Conservation (phyloP, 2,113 vertebrate genomes). For the Hypanus sabinus region DNA sequence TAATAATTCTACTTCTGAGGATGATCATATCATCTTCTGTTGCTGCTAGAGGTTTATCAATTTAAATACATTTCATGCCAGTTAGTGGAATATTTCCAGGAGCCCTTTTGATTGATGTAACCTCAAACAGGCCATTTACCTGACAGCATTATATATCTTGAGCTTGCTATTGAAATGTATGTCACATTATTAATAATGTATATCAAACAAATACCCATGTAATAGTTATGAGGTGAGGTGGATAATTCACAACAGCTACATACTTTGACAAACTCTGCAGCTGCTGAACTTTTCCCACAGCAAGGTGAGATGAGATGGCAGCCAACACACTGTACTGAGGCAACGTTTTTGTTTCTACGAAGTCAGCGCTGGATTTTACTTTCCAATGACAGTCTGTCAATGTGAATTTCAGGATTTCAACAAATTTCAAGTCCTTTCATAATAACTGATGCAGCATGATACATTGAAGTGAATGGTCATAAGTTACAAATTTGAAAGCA, state of each 20-base stretch:
- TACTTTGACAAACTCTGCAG: background rate
- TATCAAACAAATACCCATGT: slow-evolving; percentile 32
- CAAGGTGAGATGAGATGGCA: background rate
- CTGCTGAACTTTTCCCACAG: background rate
- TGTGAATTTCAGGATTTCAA: background rate
- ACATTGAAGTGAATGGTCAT: background rate
- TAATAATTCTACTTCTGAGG: background rate
- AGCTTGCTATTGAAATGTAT: background rate
- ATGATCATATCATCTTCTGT: background rate
- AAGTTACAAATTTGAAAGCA: background rate
- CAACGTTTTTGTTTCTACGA: background rate
- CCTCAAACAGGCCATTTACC: slow-evolving; percentile 20
- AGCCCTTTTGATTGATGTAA: background rate
- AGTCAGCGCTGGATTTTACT: background rate
- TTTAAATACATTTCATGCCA: slow-evolving; percentile 25
- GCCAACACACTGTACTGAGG: background rate
- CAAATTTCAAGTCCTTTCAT: background rate
- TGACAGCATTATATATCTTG: background rate
- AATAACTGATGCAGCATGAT: background rate
- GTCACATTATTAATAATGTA: slow-evolving; percentile 15
- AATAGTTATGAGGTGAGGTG: background rate
- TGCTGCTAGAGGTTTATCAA: background rate
- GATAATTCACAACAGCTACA: background rate
- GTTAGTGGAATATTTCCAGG: background rate
- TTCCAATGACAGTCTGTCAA: background rate